phyloP scores from a whole-genome alignment of 2,888 invertebrate genomes.

The Cerastis rubricosa region DNA sequence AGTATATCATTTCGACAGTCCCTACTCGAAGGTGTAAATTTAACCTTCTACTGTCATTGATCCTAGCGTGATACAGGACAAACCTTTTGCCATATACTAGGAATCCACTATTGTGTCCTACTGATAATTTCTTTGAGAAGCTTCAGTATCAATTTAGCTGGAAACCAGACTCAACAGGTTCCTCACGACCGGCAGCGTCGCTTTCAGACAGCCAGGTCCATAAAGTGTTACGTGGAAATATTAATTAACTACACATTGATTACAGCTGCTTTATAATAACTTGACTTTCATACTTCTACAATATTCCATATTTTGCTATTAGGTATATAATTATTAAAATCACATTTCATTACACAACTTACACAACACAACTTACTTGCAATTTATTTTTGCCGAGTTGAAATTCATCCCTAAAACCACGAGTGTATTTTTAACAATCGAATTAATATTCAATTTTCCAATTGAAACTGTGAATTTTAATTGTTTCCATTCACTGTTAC shows the following conservation, averaged over 20 bases:
- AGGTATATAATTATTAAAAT: neutral
- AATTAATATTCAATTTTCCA: slow-evolving; percentile 36
- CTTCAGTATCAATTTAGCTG: neutral
- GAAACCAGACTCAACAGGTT: neutral
- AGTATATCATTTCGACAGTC: neutral
- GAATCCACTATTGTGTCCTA: neutral
- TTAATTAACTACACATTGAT: neutral
- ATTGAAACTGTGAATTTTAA: slow-evolving; percentile 28
- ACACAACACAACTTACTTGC: no score
- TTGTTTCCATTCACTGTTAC: slow-evolving; percentile 32
- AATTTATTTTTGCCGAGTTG: neutral
- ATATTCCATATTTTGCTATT: neutral
- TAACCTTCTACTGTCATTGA: neutral
- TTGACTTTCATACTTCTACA: neutral
- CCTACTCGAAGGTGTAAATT: neutral
- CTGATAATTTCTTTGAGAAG: neutral
- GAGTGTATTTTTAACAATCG: neutral
- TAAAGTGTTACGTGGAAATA: neutral
- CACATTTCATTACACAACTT: neutral
- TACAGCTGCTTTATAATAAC: no score
- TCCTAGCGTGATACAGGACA: neutral
- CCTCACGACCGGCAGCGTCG: neutral
- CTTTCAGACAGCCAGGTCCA: neutral
- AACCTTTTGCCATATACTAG: no score
- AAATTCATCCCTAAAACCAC: neutral